phyloP scores from a whole-genome alignment of 2,797 vertebrate species.

The Lepidocolaptes lacrymiger region DNA sequence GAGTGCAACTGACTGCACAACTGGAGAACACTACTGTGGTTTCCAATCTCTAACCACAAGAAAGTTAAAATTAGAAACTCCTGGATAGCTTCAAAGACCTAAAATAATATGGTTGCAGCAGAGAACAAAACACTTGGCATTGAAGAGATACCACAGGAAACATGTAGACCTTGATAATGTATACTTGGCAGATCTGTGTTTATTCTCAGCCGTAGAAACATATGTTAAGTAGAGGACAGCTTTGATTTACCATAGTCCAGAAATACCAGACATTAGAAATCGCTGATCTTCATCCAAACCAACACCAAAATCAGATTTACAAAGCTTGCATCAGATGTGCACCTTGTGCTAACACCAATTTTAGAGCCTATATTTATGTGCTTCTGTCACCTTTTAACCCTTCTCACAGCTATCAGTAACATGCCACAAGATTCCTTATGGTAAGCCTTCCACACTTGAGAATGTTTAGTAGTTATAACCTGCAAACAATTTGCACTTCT shows the following conservation, averaged over 20 bases:
- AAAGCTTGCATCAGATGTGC: not conserved
- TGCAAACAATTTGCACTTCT: not conserved
- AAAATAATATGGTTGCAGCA: conserved; percentile 23
- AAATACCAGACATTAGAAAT: conserved; percentile 6
- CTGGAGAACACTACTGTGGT: not conserved
- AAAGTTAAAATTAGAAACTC: conserved; percentile 37
- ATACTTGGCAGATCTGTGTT: not conserved
- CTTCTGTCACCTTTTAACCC: not conserved
- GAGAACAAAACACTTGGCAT: conserved; percentile 25
- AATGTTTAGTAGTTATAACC: not conserved
- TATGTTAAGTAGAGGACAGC: not conserved
- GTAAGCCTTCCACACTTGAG: not conserved
- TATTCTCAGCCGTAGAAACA: conserved; percentile 43
- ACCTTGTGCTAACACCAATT: not conserved
- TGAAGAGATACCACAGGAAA: conserved; percentile 13
- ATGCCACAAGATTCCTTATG: not conserved
- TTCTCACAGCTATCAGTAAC: not conserved
- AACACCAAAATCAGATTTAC: not conserved
- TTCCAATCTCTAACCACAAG: conserved; percentile 2
- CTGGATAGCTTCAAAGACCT: conserved; percentile 28
- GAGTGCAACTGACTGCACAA: not conserved
- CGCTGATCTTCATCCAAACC: not conserved
- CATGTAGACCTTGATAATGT: not conserved
- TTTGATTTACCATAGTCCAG: conserved; percentile 2
- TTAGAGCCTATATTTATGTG: not conserved